phyloP scores from a whole-genome alignment of 53 echinoderm and acorn worm genomes.

The Astropecten irregularis region DNA sequence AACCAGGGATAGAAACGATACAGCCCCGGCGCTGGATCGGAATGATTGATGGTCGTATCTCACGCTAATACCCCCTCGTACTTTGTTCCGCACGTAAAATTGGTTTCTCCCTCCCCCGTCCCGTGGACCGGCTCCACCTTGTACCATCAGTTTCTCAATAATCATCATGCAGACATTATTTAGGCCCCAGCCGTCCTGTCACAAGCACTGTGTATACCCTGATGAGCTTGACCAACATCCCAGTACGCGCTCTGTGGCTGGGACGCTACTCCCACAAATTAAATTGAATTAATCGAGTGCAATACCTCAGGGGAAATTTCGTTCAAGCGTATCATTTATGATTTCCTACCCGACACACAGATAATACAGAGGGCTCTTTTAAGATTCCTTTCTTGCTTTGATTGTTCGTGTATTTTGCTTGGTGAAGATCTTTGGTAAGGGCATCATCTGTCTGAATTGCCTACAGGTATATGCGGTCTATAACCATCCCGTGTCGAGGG shows the following conservation, averaged over 20 bases:
- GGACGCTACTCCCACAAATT: constrained; percentile 46
- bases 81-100: constrained; percentile 58
- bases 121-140: constrained; percentile 8
- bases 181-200: not conserved
- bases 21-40: constrained; percentile 13
- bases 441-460: not conserved
- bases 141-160: constrained; percentile 33
- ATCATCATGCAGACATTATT: constrained; percentile 7
- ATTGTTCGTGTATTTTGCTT: not conserved
- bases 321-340: constrained; percentile 44
- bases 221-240: too few relatives aligned
- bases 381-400: not conserved
- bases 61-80: constrained; percentile 32
- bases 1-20: constrained; percentile 24
- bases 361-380: too few relatives aligned
- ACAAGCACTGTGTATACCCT: not conserved
- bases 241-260: too few relatives aligned
- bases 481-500: constrained; percentile 21
- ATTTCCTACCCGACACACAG: constrained; percentile 22
- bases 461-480: not conserved
- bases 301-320: constrained; percentile 36
- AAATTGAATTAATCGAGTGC: constrained; percentile 53
- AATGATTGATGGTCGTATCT: constrained; percentile 39
- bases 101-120: constrained; percentile 28
- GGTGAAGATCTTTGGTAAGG: not conserved